Conservation (phyloP, 2,113 vertebrate genomes). For the Sebastes fasciatus region DNA sequence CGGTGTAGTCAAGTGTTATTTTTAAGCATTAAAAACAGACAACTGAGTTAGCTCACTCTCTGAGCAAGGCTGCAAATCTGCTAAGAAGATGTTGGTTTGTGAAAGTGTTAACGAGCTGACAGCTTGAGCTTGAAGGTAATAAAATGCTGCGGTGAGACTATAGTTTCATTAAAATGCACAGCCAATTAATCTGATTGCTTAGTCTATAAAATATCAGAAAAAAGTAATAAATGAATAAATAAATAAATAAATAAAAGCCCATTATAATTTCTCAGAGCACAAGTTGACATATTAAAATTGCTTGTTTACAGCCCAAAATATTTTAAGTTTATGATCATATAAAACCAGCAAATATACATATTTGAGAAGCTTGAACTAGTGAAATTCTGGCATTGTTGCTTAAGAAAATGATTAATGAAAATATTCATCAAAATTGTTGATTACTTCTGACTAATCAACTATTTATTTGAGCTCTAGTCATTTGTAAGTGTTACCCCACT, state of each 20-base stretch:
- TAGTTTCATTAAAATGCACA: background rate
- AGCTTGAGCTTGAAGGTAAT: background rate
- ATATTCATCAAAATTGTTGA: background rate
- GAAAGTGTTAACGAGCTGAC: background rate
- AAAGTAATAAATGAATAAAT: no score
- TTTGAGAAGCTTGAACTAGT: background rate
- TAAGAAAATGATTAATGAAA: background rate
- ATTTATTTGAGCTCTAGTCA: background rate
- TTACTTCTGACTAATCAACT: background rate
- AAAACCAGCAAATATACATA: background rate
- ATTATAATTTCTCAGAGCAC: background rate
- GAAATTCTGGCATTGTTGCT: background rate
- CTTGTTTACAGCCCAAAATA: background rate
- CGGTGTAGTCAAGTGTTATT: background rate
- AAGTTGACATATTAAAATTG: background rate
- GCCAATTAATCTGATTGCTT: no score
- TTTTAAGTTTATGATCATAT: background rate
- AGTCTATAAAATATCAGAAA: background rate
- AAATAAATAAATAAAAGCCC: no score
- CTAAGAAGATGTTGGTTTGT: background rate
- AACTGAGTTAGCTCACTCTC: background rate
- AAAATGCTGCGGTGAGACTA: background rate
- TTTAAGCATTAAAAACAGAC: background rate
- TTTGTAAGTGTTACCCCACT: background rate
- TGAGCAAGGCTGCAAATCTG: background rate